These are phyloP conservation scores for Ichneumoninae sp. DNA, from an alignment of 2,888 invertebrate species.

Conservation along the genomic window DNA sequence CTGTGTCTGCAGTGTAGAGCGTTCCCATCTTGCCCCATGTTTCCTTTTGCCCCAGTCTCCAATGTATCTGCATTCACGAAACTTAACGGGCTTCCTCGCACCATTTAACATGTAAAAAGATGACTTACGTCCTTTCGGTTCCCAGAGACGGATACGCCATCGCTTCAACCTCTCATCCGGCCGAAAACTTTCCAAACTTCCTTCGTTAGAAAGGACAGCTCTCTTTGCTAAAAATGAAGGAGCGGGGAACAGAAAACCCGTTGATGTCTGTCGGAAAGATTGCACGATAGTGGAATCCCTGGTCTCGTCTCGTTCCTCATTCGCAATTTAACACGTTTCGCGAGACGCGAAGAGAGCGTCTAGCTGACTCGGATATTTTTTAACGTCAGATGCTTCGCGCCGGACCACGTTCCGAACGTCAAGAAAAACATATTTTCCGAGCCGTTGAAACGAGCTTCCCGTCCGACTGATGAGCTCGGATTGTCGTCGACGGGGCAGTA, in stretches of 20 bases:
- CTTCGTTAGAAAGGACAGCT: slow-evolving; percentile 28
- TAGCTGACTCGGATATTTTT: slow-evolving; percentile 46
- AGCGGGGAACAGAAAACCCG: background rate
- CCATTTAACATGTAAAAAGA: too few species aligned
- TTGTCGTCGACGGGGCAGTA: background rate
- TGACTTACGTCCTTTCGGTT: too few species aligned
- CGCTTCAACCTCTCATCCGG: background rate
- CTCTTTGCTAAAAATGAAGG: background rate
- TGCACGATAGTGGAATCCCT: slow-evolving; percentile 35
- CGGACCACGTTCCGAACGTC: background rate
- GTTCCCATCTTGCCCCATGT: too few species aligned
- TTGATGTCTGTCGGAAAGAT: slow-evolving; percentile 41
- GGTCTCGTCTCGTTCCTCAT: slow-evolving; percentile 46
- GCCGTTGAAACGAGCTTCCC: background rate
- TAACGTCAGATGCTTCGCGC: slow-evolving; percentile 8
- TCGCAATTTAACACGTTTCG: slow-evolving; percentile 62
- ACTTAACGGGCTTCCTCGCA: too few species aligned
- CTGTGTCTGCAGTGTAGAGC: too few species aligned
- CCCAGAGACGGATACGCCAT: background rate
- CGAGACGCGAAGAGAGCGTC: slow-evolving; percentile 24
- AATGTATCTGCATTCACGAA: too few species aligned
- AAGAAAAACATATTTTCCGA: slow-evolving; percentile 30
- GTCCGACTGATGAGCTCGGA: background rate
- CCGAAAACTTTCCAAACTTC: slow-evolving; percentile 19
- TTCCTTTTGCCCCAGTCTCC: too few species aligned